Percentiles rank a stretch among this genome's conserved stretches.
These are phyloP conservation scores for Esox masquinongy DNA, from an alignment of 2,797 vertebrate species.

Conservation along the genomic window DNA sequence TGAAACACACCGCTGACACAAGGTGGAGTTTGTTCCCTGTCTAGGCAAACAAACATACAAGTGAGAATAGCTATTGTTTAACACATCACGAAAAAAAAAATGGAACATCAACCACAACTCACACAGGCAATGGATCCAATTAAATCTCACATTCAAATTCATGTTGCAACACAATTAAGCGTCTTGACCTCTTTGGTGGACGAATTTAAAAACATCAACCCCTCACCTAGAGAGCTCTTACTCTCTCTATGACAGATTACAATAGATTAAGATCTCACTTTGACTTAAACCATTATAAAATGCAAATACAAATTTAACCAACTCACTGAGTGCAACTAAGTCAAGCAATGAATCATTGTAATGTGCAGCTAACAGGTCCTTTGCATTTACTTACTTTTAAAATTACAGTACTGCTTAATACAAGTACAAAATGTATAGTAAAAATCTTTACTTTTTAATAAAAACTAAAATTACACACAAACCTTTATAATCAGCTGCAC, in stretches of 20 bases:
- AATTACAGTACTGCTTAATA: background rate
- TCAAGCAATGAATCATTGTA: background rate
- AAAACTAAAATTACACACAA: background rate
- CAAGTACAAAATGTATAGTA: background rate
- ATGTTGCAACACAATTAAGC: background rate
- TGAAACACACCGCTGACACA: constrained; percentile 1
- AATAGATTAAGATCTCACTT: background rate
- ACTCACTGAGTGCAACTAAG: background rate
- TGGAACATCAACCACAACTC: background rate
- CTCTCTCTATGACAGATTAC: background rate
- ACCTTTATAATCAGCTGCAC: background rate
- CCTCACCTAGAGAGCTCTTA: background rate
- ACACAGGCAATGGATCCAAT: background rate
- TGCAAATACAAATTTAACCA: background rate
- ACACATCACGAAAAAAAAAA: background rate
- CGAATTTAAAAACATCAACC: background rate
- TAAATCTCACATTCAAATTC: background rate
- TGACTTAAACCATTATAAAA: background rate
- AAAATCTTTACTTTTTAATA: background rate
- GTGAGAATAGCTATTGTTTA: background rate
- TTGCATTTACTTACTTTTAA: background rate
- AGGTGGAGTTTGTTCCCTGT: constrained; percentile 2
- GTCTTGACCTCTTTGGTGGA: background rate
- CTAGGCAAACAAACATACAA: background rate
- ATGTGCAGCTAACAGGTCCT: background rate